Base-by-base conservation (phyloP, 2,113 vertebrate species). In the Hypomesus transpacificus region DNA sequence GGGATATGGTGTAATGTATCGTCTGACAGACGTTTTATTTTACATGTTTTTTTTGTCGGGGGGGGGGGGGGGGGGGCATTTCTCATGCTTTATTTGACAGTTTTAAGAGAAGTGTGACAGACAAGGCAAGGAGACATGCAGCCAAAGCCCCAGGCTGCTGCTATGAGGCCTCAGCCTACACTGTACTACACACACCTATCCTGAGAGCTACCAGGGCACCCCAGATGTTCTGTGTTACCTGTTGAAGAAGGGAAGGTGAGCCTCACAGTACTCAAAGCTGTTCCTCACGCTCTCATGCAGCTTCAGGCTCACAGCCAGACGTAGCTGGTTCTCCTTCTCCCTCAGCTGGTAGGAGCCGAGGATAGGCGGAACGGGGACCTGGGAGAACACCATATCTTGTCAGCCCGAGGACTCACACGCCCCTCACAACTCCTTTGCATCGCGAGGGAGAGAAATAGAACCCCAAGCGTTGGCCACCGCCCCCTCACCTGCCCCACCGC, bases 261-360 rank as follows among this genome's bases (percentile, higher is more conserved):
- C 95, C 86, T 96, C 95, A 88, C 96, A 98, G 87, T 93, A 95
- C 71, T 98, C 95, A 91, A 98, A 97, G 75, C 86, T 91, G 85
- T 96, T 97, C 88, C 91, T 96, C 74, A 97, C 91, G 82, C 95
- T 98, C 87, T 98, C 95, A 11, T 98, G 96, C 81, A 98, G 95
- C 85, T 98, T 96, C 75, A 96, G 91, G 74, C 90, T 91, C 50
- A 94, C 85, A 0, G 86, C 86, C 81, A 96, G 85, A 77, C 90
- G 92, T 34, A 96, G 84, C 11, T 94, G 92, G 71, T 81, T 83
- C 63, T 88, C 91, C 74, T 96, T 94, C 80, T 94, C 94, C 84
- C 87, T 89, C 21, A 98, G 80, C 52, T 95, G 94, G 52, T 96
- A 98, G 68, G 88, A 91, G 54, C 96, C 96, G 78, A 97, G 90